Percentiles rank a stretch among this genome's conserved stretches.
These are phyloP conservation scores for Myoxocephalus aenaeus DNA, from an alignment of 2,797 vertebrate genomes.

Conservation along the genomic window DNA sequence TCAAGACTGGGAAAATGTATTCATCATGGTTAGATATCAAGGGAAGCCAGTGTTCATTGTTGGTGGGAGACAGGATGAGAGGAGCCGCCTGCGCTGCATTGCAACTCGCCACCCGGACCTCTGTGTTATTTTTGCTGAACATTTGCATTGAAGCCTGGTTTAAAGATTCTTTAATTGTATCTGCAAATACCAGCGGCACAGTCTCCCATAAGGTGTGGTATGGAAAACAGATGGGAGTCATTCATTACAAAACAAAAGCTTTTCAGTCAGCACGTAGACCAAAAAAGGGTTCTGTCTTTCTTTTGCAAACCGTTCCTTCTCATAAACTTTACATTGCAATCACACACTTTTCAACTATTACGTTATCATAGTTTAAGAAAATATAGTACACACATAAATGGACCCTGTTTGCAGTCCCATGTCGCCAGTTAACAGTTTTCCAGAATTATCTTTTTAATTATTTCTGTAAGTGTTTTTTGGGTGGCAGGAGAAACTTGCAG, in stretches of 20 bases:
- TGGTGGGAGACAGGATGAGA: conserved; percentile 8
- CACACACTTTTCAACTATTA: not conserved
- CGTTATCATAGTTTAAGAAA: not conserved
- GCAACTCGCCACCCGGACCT: not conserved
- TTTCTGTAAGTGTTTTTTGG: not conserved
- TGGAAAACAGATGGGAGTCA: not conserved
- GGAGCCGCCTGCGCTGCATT: not conserved
- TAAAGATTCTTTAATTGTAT: too few species aligned
- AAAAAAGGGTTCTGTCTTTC: not conserved
- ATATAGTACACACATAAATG: not conserved
- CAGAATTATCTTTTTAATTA: not conserved
- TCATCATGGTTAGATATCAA: conserved; percentile 17
- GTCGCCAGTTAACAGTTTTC: not conserved
- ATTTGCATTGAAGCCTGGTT: not conserved
- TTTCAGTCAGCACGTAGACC: not conserved
- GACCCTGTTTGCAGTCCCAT: not conserved
- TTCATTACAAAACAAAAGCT: not conserved
- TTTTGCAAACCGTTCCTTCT: not conserved
- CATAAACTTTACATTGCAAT: not conserved
- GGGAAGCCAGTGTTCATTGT: not conserved
- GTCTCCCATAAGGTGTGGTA: not conserved
- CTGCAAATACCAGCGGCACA: not conserved
- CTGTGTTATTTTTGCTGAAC: not conserved
- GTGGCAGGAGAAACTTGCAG: not conserved
- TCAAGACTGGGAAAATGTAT: conserved; percentile 24